Evolutionary conservation across 2,113 vertebrate genomes (phyloP).

Genomic region (Aegithalos caudatus): DNA sequence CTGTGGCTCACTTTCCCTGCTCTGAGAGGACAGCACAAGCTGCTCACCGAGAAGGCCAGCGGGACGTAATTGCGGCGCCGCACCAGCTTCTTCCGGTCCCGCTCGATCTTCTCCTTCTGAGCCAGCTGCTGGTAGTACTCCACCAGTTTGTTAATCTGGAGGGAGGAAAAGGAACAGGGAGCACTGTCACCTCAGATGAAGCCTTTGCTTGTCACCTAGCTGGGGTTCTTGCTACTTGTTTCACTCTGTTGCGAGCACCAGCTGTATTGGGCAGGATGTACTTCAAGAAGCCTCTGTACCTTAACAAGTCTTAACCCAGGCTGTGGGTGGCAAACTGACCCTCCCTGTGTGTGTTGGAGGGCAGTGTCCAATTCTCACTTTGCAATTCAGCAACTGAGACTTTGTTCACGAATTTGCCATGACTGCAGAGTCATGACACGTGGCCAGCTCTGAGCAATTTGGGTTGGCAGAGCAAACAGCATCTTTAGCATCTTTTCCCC

Average conservation of each 20-base stretch:
- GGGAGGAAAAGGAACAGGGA: background rate
- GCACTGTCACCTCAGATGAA: background rate
- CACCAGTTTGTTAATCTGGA: slow-evolving; percentile 94
- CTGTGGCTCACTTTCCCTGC: background rate
- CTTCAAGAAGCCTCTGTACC: background rate
- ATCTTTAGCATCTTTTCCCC: background rate
- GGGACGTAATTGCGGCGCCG: slow-evolving; percentile 94
- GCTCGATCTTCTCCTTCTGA: slow-evolving; percentile 94
- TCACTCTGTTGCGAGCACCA: background rate
- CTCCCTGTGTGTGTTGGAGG: background rate
- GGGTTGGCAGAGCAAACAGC: background rate
- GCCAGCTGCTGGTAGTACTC: slow-evolving; percentile 98
- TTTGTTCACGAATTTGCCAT: rapidly evolving
- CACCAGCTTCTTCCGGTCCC: slow-evolving; percentile 94
- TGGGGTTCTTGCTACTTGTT: background rate
- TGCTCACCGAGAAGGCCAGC: slow-evolving; percentile 91
- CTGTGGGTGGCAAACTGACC: background rate
- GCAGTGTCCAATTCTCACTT: background rate
- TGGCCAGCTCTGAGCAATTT: background rate
- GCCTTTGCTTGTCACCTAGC: background rate
- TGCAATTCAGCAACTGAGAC: background rate
- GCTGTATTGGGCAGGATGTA: background rate
- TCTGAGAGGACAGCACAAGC: background rate
- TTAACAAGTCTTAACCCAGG: background rate
- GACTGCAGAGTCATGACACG: background rate